These are phyloP conservation scores for Aphodius sticticus DNA, from an alignment of 2,888 invertebrate species.

Conservation along the genomic window DNA sequence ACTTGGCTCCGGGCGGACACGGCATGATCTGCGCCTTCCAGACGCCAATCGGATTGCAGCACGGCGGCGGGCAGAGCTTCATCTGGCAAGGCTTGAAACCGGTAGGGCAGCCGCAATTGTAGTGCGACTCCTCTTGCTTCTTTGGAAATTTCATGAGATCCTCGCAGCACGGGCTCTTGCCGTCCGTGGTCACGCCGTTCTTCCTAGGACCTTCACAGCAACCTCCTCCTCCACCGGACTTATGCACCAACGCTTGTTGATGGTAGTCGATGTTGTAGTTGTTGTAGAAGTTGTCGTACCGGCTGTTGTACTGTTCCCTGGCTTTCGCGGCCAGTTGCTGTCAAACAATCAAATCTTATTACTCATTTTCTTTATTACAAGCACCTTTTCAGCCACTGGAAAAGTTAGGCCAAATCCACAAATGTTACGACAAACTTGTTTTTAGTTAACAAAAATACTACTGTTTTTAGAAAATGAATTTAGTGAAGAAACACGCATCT, in stretches of 20 bases:
- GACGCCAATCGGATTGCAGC: constrained; percentile 54
- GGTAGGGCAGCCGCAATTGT: constrained; percentile 50
- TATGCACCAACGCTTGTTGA: constrained; percentile 27
- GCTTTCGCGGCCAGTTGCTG: constrained; percentile 27
- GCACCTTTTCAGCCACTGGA: neutral
- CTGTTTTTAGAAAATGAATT: no score
- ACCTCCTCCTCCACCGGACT: neutral
- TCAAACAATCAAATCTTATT: constrained; percentile 11
- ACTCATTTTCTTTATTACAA: neutral
- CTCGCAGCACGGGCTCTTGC: constrained; percentile 49
- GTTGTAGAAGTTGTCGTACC: constrained; percentile 56
- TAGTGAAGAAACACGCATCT: no score
- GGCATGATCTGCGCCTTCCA: constrained; percentile 55
- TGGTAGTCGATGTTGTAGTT: constrained; percentile 52
- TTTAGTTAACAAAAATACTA: no score
- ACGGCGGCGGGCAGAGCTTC: constrained; percentile 52
- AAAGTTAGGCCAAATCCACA: neutral
- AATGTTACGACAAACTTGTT: no score
- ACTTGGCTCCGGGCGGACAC: constrained; percentile 52
- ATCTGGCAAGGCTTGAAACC: constrained; percentile 57
- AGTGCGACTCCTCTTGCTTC: constrained; percentile 32
- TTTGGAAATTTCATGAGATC: constrained; percentile 44
- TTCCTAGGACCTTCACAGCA: constrained; percentile 13
- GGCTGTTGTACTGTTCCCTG: constrained; percentile 34
- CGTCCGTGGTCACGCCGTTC: constrained; percentile 48